Evolutionary conservation across 2,888 invertebrate species (phyloP).

Genomic region (Abrostola triplasia): DNA sequence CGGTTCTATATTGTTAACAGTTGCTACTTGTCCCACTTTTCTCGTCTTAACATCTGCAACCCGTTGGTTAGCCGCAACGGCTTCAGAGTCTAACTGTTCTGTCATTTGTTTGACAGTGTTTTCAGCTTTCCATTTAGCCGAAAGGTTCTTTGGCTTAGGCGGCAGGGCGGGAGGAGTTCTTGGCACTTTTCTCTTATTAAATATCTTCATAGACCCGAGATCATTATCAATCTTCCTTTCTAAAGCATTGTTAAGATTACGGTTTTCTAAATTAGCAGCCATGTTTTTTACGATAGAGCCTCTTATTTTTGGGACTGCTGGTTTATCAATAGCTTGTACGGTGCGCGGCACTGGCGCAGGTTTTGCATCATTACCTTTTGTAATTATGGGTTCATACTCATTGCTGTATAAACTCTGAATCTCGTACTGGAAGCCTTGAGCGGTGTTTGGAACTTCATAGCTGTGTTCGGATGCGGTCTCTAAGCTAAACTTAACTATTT

Average conservation of each 20-base stretch:
- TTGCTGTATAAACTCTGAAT: conserved; percentile 92
- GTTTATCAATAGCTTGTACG: conserved; percentile 69
- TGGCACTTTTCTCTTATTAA: conserved; percentile 88
- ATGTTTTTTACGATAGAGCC: conserved; percentile 86
- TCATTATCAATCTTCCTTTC: conserved; percentile 83
- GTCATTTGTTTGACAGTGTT: conserved; percentile 78
- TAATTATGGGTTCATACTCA: conserved; percentile 92
- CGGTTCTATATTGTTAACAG: conserved; percentile 88
- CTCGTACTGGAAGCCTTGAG: conserved; percentile 86
- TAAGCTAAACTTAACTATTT: conserved; percentile 86
- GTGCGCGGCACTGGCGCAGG: conserved; percentile 74
- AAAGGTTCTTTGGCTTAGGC: conserved; percentile 93
- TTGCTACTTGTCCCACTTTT: conserved; percentile 86
- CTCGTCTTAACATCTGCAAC: conserved; percentile 87
- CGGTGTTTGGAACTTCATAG: conserved; percentile 89
- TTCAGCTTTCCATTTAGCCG: conserved; percentile 90
- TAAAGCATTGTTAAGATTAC: conserved; percentile 73
- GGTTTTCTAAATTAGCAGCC: conserved; percentile 84
- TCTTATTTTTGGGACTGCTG: conserved; percentile 79
- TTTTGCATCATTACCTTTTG: conserved; percentile 81
- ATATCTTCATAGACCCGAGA: conserved; percentile 81
- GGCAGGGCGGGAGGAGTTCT: conserved; percentile 93
- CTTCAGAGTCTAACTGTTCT: conserved; percentile 87
- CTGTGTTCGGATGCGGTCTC: conserved; percentile 88
- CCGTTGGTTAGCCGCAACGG: conserved; percentile 89